These are phyloP conservation scores for Scaptomyza polygonia DNA, from an alignment of 2,888 invertebrate genomes.

Conservation along the genomic window DNA sequence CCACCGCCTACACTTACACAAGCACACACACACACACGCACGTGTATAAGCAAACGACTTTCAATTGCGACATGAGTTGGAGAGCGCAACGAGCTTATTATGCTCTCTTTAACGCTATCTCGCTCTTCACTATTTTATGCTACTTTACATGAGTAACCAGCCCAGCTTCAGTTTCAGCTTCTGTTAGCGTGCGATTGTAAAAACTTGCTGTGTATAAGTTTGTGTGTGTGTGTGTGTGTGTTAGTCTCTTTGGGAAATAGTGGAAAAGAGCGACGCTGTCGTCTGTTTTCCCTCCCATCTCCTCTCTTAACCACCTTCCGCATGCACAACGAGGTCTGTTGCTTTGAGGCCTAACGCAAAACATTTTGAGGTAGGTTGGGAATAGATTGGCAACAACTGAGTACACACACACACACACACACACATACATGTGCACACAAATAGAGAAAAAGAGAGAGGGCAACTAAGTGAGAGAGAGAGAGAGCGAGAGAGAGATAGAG, in stretches of 20 bases:
- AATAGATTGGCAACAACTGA: conserved; percentile 79
- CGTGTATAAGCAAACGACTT: conserved; percentile 58
- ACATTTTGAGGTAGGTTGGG: conserved; percentile 83
- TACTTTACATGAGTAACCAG: conserved; percentile 67
- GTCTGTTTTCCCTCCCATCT: conserved; percentile 6
- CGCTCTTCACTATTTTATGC: conserved; percentile 14
- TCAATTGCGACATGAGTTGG: conserved; percentile 72
- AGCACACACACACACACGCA: conserved; percentile 18
- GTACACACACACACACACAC: conserved; percentile 54
- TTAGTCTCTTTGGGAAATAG: conserved; percentile 69
- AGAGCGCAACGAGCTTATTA: conserved; percentile 53
- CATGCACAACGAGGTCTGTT: conserved; percentile 70
- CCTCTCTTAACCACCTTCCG: conserved; percentile 1
- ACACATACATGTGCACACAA: conserved; percentile 10
- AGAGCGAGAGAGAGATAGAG: conserved; percentile 14
- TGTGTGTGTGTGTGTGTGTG: conserved; percentile 25
- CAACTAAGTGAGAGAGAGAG: conserved; percentile 1
- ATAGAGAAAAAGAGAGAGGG: conserved; percentile 7
- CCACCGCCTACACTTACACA: conserved; percentile 34
- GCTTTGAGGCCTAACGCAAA: conserved; percentile 81
- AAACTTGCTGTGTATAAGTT: conserved; percentile 11
- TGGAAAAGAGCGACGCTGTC: conserved; percentile 67
- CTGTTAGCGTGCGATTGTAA: conserved; percentile 52
- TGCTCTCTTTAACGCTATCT: conserved; percentile 21
- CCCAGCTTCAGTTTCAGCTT: conserved; percentile 65